Evolutionary conservation across 2,797 vertebrate species (phyloP), one percentile per base, ranked within the genome.

Genomic region (Pelochelys cantorii): DNA sequence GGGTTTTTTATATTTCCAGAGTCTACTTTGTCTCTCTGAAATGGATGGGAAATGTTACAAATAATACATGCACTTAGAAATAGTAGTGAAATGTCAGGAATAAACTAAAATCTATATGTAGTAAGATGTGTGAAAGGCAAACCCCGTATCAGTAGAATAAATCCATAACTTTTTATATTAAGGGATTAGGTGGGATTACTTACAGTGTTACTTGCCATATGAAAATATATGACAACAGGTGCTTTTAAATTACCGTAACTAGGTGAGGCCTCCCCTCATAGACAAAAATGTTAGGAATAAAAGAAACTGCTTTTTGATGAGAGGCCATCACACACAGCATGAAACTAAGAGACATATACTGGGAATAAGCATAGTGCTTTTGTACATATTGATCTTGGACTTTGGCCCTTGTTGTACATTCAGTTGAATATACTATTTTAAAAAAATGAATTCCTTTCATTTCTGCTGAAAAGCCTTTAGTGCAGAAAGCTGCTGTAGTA

Each of bases 141-240:
- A 77, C 0, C 87, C 59, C 4, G 13, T 88, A 25, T 93, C 91
- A 91, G 29, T 68, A 68, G 86, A 85, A n/a, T 88, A 94, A 91
- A 11, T 20, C 42, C 79, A 85, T 1, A 90, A 91, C 80, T 83
- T 80, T 57, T 95, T 0, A 0, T 93, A 90, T 93, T 94, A 93
- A 93, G 71, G 71, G 93, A 90, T 96, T 95, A 95, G 87, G 34
- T 48, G 79, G n/a, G 62, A 97, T 97, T 97, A 95, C 96, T 96
- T 97, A 95, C 92, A 93, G 84, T 88, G 86, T 62, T 87, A 96
- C 78, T 55, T 92, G 95, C 83, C 89, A 86, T 55, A 91, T 54
- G 93, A 92, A 96, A 97, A 97, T 94, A 95, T 92, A 96, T 95
- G 94, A 85, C 62, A 74, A 84, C 96, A 96, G 96, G 95, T 96